Evolutionary conservation across 1,140 invertebrate genomes (phyloP), one percentile per base, ranked within the genome.

Genomic region (Micrasema minimum): DNA sequence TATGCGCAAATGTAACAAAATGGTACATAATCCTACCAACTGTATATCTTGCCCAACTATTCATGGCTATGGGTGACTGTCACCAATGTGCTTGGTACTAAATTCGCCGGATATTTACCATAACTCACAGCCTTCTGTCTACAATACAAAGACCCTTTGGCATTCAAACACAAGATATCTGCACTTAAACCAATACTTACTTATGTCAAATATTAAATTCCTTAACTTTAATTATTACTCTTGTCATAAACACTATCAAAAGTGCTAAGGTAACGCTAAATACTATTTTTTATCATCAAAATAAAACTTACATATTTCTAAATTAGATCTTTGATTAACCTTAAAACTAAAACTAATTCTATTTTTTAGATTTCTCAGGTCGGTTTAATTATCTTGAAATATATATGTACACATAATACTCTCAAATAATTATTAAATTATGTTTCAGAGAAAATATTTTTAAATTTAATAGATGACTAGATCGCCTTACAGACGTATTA

Each of bases 111-210:
- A 72, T 68, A 48, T 72, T 31, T 62, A 64, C 35, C 59, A 53
- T 43, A 69, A 72, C 66, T 72, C 71, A 72, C 71, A 72, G 71
- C 71, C 71, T 65, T 53, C 14, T 61, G 38, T 65, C 48, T 45
- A 66, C 37, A 61, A 65, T 71, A 57, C 51, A 65, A 69, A 62
- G 51, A 71, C 23, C 41, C 53, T 69, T 69, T 66, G 61, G 69
- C 61, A 71, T 65, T 50, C 61, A 35, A 66, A 66, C 37, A 50
- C 45, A 55, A 46, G 31, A 50, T 26, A 66, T 67, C 64, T 41
- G 55, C 48, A 67, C 20, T 61, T 67, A 50, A 72, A 37, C 37
- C 26, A 50, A 31, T 37, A 41, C 38, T 71, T 45, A 23, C 38
- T 37, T 72, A 59, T 41, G 55, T 59, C 20, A 64, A 46, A 61